Evolutionary conservation across 2,113 vertebrate genomes (phyloP).

Genomic region (Cichladusa arquata): DNA sequence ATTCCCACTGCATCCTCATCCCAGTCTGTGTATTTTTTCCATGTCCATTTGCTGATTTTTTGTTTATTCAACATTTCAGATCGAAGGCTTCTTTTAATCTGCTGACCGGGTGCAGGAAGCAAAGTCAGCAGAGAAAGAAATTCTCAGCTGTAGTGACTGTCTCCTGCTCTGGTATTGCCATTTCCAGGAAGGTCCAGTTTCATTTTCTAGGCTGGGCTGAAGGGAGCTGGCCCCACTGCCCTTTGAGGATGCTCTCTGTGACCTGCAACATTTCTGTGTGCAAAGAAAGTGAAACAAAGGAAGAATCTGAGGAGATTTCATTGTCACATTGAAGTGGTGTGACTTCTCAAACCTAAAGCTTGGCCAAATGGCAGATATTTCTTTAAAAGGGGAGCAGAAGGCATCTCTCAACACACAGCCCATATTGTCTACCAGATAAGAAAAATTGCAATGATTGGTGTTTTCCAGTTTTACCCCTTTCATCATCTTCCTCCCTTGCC

Average conservation of each 20-base stretch:
- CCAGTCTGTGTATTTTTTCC: not conserved
- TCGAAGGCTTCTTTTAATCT: not conserved
- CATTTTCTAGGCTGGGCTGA: not conserved
- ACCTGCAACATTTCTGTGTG: not conserved
- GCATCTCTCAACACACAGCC: not conserved
- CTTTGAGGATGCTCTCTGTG: not conserved
- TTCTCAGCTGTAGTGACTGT: not conserved
- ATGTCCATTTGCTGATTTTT: not conserved
- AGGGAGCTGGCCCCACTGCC: not conserved
- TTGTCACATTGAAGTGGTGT: not conserved
- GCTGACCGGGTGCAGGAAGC: not conserved
- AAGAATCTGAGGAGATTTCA: not conserved
- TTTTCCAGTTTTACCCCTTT: not conserved
- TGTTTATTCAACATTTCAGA: not conserved
- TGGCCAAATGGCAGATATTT: not conserved
- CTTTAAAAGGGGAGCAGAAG: not conserved
- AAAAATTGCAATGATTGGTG: not conserved
- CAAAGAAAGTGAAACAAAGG: not conserved
- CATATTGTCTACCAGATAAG: not conserved
- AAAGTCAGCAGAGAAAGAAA: not conserved
- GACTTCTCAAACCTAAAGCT: not conserved
- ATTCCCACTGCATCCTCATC: not conserved
- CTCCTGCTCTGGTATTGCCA: not conserved
- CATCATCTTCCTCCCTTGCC: not conserved
- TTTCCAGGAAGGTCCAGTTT: not conserved